Base-by-base conservation (phyloP, 2,113 vertebrate genomes). In the Empidonax alnorum region DNA sequence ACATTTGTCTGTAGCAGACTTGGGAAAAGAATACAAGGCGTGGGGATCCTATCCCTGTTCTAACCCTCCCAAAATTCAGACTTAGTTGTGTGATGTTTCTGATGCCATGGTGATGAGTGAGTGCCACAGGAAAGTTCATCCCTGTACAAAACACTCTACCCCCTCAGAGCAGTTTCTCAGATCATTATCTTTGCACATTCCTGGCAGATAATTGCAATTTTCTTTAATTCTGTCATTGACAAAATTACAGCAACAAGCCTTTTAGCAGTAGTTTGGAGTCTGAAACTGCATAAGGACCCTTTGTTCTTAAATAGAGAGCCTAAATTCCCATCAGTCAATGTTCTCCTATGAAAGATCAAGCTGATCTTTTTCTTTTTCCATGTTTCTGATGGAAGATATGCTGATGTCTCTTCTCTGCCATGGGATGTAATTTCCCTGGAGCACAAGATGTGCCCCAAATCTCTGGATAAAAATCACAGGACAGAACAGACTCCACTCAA, bases 151-250 rank as follows among this genome's bases (percentile, higher is more conserved):
- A 73, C 56, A 44, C 46, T 46, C 52, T 91, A 35, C 35, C 41
- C 42, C 24, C 87, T 93, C 72, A 44, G 33, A 74, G 75, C 25
- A 79, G 82, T 79, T 96, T 85, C 71, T 89, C 39, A 83, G 84
- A 96, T 94, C 55, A 44, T 94, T 95, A 88, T 96, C 72, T 93
- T 96, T 37, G 55, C 90, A 88, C 79, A 56, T 96, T 93, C 65
- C 82, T 93, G 87, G 90, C 82, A 94, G 92, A 96, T 94, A 96
- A 91, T 90, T 93, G 79, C 79, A 79, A 71, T 95, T 96, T 96
- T 91, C 63, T 95, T 66, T 88, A 90, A 83, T 90, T 93, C 87
- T 93, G 79, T 93, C 93, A 96, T 63, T 80, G 72, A 86, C 86
- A 61, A 91, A 94, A 86, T 88, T 56, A 73, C 59, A 85, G 46